Evolutionary conservation across 2,888 invertebrate genomes (phyloP), one percentile per base, ranked within the genome.

Genomic region (Deilephila porcellus): DNA sequence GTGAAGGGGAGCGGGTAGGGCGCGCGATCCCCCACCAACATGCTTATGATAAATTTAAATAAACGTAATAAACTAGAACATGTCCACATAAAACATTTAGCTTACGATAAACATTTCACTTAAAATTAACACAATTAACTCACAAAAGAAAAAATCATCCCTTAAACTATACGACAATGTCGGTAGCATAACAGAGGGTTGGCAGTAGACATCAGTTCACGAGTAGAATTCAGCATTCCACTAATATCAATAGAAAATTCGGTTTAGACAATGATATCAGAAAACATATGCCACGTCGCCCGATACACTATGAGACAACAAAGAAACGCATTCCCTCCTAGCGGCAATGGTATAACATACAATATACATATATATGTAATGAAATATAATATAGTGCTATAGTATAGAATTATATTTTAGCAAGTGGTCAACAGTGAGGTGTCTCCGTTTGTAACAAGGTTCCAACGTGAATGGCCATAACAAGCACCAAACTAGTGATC

Each of bases 181-280:
- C 82, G 84, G 84, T 83, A 86, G 78, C 80, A 83, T 89, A 91
- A 91, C 88, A 91, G 88, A 91, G 90, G 89, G 88, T 91, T 94
- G 94, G 94, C 94, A 94, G 94, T 94, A 90, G 87, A 85, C 86
- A 79, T 85, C 93, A 93, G 93, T 93, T 86, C 92, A 83, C 84
- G 83, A 80, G 86, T 83, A 86, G 86, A 87, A 86, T 85, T 78
- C 82, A 82, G 82, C 75, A 82, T 85, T 86, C 82, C 82, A 85
- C 87, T 83, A 91, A 92, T 93, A 93, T 91, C 90, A 89, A 87
- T 86, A 85, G 83, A 86, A 85, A 91, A 90, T 90, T 92, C 90
- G 88, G 88, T 85, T 88, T 88, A 79, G 80, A 88, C 67, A 86
- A 84, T 83, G 83, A 83, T 76, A 79, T 77, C 74, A 80, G 75